Conservation (phyloP, 1,140 invertebrate genomes). For the Lysiphlebus fabarum region DNA sequence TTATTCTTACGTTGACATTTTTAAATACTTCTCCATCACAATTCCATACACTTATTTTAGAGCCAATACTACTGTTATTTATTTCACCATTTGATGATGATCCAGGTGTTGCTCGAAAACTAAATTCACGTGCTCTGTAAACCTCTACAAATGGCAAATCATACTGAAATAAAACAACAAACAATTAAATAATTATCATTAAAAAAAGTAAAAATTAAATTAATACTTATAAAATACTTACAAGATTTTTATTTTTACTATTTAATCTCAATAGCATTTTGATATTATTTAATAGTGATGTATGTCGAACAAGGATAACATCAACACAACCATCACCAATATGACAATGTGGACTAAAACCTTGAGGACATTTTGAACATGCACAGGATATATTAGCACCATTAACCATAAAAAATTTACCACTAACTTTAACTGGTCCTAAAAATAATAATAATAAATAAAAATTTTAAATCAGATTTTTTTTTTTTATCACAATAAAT, state of each 20-base stretch:
- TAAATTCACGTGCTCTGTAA: conserved; percentile 71
- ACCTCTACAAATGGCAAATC: conserved; percentile 77
- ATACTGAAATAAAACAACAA: conserved; percentile 53
- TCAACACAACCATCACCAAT: conserved; percentile 79
- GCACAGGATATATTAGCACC: conserved; percentile 77
- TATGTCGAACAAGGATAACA: conserved; percentile 72
- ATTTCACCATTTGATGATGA: conserved; percentile 35
- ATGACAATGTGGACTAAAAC: conserved; percentile 76
- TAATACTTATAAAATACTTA: conserved; percentile 37
- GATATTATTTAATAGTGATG: conserved; percentile 72
- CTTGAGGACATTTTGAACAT: conserved; percentile 70
- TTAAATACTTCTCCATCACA: conserved; percentile 80
- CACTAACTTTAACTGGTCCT: conserved; percentile 65
- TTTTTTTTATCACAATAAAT: conserved; percentile 1
- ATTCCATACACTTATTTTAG: conserved; percentile 71
- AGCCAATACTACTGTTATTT: conserved; percentile 39
- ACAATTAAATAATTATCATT: conserved; percentile 3
- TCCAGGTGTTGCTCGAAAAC: conserved; percentile 60
- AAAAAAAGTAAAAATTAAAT: conserved; percentile 2
- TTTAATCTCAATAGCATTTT: conserved; percentile 65
- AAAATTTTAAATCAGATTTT: background rate
- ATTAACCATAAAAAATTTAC: conserved; percentile 76
- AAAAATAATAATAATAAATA: conserved; percentile 17
- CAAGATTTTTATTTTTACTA: conserved; percentile 60
- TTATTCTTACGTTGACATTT: conserved; percentile 67